phyloP scores from a whole-genome alignment of 2,797 vertebrate genomes.

The Chlorospingus semifuscus region DNA sequence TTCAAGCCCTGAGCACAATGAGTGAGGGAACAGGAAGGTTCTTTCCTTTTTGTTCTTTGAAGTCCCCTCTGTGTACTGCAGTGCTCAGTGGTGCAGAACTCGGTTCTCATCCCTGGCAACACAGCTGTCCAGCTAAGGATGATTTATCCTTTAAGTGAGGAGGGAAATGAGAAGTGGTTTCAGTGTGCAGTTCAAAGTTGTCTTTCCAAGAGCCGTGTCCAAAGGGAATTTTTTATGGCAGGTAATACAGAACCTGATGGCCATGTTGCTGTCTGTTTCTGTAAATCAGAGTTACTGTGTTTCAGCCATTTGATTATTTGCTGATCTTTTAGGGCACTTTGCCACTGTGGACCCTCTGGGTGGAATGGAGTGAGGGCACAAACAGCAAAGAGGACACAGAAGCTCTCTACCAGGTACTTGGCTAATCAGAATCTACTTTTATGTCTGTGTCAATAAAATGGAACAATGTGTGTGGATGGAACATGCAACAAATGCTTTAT shows the following conservation, averaged over 20 bases:
- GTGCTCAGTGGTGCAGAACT: not conserved
- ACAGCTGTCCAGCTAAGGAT: not conserved
- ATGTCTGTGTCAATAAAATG: not conserved
- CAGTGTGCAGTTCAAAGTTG: not conserved
- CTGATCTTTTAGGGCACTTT: slow-evolving; percentile 79
- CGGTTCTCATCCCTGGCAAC: not conserved
- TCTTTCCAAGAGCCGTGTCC: not conserved
- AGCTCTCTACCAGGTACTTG: slow-evolving; percentile 85
- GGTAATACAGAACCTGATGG: not conserved
- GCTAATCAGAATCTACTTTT: not conserved
- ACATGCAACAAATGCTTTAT: not conserved
- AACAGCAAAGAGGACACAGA: slow-evolving; percentile 82
- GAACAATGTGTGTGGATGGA: not conserved
- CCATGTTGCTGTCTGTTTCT: not conserved
- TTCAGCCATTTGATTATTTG: not conserved
- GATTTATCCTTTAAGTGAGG: not conserved
- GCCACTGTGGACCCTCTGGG: slow-evolving; percentile 85
- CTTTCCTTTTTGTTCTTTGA: not conserved
- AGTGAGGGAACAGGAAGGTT: not conserved
- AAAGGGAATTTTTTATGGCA: not conserved
- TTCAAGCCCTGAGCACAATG: not conserved
- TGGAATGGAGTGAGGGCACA: slow-evolving; percentile 83
- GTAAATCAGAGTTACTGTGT: not conserved
- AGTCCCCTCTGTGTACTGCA: not conserved
- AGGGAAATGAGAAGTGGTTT: not conserved